These are phyloP conservation scores for Loris lydekkerianus DNA, from an alignment of 2,797 vertebrate genomes.

Conservation along the genomic window DNA sequence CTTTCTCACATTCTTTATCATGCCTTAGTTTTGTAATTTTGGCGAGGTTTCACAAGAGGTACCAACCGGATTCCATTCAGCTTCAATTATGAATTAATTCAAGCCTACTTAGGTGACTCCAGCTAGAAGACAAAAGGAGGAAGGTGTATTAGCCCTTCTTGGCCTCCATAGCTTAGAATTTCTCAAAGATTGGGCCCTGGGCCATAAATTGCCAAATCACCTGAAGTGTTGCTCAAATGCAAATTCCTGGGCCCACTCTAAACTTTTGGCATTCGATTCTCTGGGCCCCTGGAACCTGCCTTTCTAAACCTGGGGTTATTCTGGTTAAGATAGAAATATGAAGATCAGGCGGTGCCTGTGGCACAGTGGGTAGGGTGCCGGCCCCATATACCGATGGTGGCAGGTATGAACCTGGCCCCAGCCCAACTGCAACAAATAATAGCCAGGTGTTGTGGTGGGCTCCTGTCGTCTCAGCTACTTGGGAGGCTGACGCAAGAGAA, in stretches of 20 bases:
- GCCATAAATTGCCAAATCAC: neutral
- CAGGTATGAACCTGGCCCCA: too few species aligned
- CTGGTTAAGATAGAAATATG: slow-evolving; percentile 7
- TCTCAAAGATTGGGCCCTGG: neutral
- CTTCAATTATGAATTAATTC: slow-evolving; percentile 32
- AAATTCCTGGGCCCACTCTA: neutral
- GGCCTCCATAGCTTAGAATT: neutral
- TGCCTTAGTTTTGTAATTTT: slow-evolving; percentile 9
- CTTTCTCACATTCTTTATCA: neutral
- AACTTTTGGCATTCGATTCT: slow-evolving; percentile 10
- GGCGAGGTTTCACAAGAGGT: neutral
- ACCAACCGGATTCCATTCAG: neutral
- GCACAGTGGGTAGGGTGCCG: too few species aligned
- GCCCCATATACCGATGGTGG: too few species aligned
- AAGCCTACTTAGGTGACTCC: neutral
- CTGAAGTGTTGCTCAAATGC: neutral
- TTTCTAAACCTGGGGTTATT: neutral
- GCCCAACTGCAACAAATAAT: too few species aligned
- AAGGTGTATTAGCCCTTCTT: neutral
- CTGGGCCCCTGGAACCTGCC: neutral
- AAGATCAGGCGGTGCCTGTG: neutral
- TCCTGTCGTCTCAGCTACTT: too few species aligned
- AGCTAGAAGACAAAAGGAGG: neutral
- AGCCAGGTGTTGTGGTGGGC: too few species aligned
- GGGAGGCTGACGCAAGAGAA: too few species aligned